Conservation (phyloP, 2,888 invertebrate species). For the Hedychridium roseum region DNA sequence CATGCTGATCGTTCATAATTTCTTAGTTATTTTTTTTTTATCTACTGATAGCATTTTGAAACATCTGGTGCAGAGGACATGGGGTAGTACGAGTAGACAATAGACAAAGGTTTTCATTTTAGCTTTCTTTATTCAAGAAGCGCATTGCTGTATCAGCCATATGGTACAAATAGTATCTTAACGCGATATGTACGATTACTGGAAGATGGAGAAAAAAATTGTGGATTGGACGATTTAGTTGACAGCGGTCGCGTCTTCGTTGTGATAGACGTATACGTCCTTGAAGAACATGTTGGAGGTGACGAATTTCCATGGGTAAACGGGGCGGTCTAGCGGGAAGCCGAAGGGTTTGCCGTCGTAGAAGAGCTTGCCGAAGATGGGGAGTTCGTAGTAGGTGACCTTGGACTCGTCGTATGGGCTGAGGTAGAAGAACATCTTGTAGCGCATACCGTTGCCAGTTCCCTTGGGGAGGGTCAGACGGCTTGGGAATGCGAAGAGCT, state of each 20-base stretch:
- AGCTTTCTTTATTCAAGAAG: conserved; percentile 26
- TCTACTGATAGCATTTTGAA: too few relatives aligned
- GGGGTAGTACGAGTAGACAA: too few relatives aligned
- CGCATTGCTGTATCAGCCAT: conserved; percentile 1
- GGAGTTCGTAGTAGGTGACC: conserved; percentile 63
- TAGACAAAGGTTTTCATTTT: not conserved
- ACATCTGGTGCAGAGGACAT: too few relatives aligned
- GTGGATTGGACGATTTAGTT: too few relatives aligned
- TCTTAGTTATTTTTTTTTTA: too few relatives aligned
- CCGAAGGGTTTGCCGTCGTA: conserved; percentile 67
- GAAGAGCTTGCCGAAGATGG: conserved; percentile 61
- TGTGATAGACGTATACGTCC: conserved; percentile 68
- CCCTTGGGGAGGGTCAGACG: conserved; percentile 73
- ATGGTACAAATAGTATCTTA: not conserved
- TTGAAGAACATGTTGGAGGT: conserved; percentile 71
- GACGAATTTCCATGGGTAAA: conserved; percentile 63
- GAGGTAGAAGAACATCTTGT: conserved; percentile 70
- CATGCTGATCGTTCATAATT: too few relatives aligned
- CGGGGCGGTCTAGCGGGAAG: conserved; percentile 70
- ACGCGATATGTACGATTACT: too few relatives aligned
- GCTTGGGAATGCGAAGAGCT: conserved; percentile 64
- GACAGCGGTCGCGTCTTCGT: conserved; percentile 61
- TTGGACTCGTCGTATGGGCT: conserved; percentile 67
- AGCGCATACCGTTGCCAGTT: conserved; percentile 70
- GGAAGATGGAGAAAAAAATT: too few relatives aligned